Base-by-base conservation (phyloP, 2,113 vertebrate species). In the Spheniscus mendiculus region DNA sequence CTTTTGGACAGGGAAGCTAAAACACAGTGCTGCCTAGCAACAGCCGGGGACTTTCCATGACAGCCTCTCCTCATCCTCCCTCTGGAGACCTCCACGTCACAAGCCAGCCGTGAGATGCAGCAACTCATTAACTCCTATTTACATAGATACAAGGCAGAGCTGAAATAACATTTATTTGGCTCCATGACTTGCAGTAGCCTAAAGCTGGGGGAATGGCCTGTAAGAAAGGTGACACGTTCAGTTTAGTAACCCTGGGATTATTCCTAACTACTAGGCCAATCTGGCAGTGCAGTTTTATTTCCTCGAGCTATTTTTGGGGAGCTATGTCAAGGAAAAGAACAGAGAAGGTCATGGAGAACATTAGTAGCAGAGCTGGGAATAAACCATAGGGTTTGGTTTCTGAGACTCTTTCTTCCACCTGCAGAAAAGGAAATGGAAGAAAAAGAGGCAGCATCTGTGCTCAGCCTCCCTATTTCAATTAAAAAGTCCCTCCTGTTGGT, bases 41-140 rank as follows among this genome's bases (percentile, higher is more conserved):
- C 96, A 86, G 53, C 26, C 50, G 23, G 92, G 89, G 91, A 95
- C 94, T 93, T 96, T 96, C 95, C 94, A 89, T 0, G 0, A 90
- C 77, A 96, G 84, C 79, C 59, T 96, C 79, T 91, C 93, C 71
- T 96, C 87, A 95, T 93, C 84, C 83, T 95, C 90, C 83, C 92
- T 91, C 87, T 82, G 80, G 93, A 96, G 89, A 87, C 70, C 69
- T 93, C 69, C 78, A 67, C 18, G 3, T 90, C 90, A 92, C 58
- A 74, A 61, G 34, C 58, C 58, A 85, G 53, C 82, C 83, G 74
- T 1, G 29, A 88, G 83, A 93, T 47, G 62, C 85, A 74, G 79
- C 76, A 94, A 83, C 55, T 74, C 65, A 83, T 94, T 94, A 95
- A 84, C 86, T 89, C 67, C 50, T 80, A 91, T 79, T 79, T 89